Evolutionary conservation across 2,888 invertebrate genomes (phyloP), one percentile per base, ranked within the genome.

Genomic region (Tetanocera ferruginea): DNA sequence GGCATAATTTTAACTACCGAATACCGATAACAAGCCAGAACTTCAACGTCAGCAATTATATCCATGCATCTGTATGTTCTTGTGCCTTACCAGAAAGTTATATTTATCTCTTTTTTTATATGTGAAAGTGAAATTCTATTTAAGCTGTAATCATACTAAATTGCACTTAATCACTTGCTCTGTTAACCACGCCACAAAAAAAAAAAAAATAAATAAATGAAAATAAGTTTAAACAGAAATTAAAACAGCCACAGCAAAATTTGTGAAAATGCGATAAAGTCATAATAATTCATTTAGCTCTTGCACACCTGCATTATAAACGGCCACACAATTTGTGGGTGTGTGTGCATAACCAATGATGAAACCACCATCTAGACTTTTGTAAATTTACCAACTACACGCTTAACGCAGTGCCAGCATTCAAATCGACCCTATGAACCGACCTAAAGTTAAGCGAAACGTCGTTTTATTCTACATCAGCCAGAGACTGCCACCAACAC

Each of bases 221-320:
- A n/a, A n/a, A n/a, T n/a, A n/a, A n/a, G n/a, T n/a, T n/a, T n/a
- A n/a, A 62, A 62, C 19, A 19, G n/a, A 37, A 14, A 5, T 25
- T 6, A 14, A 43, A 43, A 43, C 11, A 43, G 11, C 11, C 11
- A 69, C 14, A 51, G 49, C 23, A 25, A 66, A 51, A 69, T 69
- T 49, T 51, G 25, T 69, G 51, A 23, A 69, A 69, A 51, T 25
- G 69, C 28, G 5, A 14, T 69, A 51, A 69, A 51, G 14, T 43
- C 2, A 69, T 51, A 69, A 69, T 51, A 51, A 69, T 69, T 69
- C 23, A 69, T 69, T 69, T 17, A 51, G 28, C 25, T 49, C 49
- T 17, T 17, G 51, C 51, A 25, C 51, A 69, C 69, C 69, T 49
- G 69, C 14, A 14, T 43, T 31, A 9, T 4, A 2, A n/a, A 3